Percentiles rank a stretch among this genome's conserved stretches.
These are phyloP conservation scores for Sula dactylatra DNA, from an alignment of 2,113 vertebrate species.

Conservation along the genomic window DNA sequence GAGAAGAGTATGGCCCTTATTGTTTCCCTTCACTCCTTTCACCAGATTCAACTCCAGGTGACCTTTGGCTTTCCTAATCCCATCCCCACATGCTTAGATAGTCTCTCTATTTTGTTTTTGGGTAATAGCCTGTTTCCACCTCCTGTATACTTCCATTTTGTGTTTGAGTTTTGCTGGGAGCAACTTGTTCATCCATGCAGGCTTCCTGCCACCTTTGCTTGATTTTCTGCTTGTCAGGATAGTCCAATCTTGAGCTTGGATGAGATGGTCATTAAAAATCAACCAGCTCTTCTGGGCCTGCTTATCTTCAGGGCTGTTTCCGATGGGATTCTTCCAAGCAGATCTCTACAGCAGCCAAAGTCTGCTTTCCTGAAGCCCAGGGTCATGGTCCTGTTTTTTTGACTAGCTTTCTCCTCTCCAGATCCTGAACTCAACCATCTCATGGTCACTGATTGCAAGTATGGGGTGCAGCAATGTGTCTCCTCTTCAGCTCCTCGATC, in stretches of 20 bases:
- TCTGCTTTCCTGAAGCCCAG: background rate
- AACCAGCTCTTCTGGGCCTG: background rate
- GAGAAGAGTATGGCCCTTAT: background rate
- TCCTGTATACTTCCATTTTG: fast-evolving
- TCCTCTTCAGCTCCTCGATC: fast-evolving
- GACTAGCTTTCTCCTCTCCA: background rate
- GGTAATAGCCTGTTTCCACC: background rate
- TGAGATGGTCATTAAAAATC: background rate
- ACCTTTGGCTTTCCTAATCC: background rate
- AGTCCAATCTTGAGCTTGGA: background rate
- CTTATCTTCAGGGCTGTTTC: background rate
- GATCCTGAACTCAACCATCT: background rate
- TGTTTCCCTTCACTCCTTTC: background rate
- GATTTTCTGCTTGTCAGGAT: background rate
- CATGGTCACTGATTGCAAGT: background rate
- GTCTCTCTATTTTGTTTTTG: background rate
- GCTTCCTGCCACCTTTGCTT: background rate
- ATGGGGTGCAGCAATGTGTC: background rate
- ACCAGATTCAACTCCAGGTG: background rate
- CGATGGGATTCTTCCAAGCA: background rate
- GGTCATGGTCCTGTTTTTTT: background rate
- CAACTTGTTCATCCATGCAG: background rate
- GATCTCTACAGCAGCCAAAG: background rate
- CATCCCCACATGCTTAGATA: background rate
- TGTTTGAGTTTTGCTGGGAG: background rate